Base-by-base conservation (phyloP, 2,797 vertebrate species). In the Selene dorsalis region DNA sequence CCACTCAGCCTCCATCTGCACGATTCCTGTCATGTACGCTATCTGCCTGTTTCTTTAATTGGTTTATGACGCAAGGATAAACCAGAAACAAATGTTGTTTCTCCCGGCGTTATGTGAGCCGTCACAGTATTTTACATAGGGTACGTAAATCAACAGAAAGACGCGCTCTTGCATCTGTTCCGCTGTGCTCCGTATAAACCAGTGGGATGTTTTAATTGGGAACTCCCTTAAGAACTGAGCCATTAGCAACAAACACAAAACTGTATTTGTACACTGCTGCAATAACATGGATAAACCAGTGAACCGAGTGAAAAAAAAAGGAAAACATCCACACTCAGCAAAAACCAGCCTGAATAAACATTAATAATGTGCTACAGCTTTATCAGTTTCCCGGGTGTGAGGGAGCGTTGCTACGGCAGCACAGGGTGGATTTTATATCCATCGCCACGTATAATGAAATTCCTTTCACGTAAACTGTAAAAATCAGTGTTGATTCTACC, bases 311-410 rank as follows among this genome's bases (percentile, higher is more conserved):
- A 85, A 75, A 79, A 38, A 55, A 47, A 48, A 20, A 20, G 8
- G 8, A 48, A 45, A 60, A 58, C 0, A 1, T 75, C 75, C 84
- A 30, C 1, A 30, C 69, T 88, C 87, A 88, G 86, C 87, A 74
- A 72, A 83, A 69, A 16, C 60, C 64, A 10, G 59, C 63, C 14
- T 22, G 63, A 75, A 48, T 69, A 70, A 76, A 77, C 53, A 78
- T 79, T 76, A 80, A 73, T 83, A 81, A 84, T 50, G 22, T 39
- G 59, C 63, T 53, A 2, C 2, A 26, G 62, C 2, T 60, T 81
- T 26, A 65, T 82, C 75, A 61, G 47, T 28, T 81, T 26, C 26
- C 58, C 18, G 12, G 47, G 50, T 20, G 58, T 6, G 57, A 68
- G 26, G 28, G 59, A 35, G 13, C 4, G 50, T 38, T 75, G 82